Base-by-base conservation (phyloP, 1,140 invertebrate species). In the Formica selysi region DNA sequence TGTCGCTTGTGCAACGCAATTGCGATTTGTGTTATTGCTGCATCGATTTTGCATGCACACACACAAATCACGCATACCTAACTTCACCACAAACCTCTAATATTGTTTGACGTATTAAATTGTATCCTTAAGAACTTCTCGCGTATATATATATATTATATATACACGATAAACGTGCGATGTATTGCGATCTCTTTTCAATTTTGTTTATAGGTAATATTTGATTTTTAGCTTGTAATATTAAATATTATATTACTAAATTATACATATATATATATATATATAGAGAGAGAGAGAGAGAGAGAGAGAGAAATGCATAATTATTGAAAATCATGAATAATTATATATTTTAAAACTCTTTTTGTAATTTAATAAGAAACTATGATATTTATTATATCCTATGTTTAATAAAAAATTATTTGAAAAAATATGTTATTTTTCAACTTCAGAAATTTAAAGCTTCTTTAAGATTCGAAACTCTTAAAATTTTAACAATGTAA, bases 11-110 rank as follows among this genome's bases (percentile, higher is more conserved):
- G 57, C 59, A 76, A 78, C 62, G 41, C 74, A 38, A 76, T 85
- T 64, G 70, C 70, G 54, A 59, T 44, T 68, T n/a, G 32, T n/a
- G 13, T 59, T 84, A 84, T 51, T 44, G 26, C 57, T 48, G 70
- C 36, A 64, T 84, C 80, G 70, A 76, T 74, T 83, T 76, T 84
- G 13, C 57, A 83, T 48, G 70, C 80, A 78, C n/a, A 13, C 65
- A 5, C 6, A 22, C 13, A 68, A 22, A 8, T 59, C 36, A 32
- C 32, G 65, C 16, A 44, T 59, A 11, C 16, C 32, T 54, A 74
- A 7, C 13, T 13, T 8, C 13, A 22, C 4, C 0, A n/a, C 6
- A 22, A 71, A 73, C 19, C 11, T 29, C n/a, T 84, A 64, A 84
- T 76, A 41, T 22, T 36, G 32, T 51, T 51, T 64, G 19, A 64